Base-by-base conservation (phyloP, 2,888 invertebrate species). In the Leuctra nigra region DNA sequence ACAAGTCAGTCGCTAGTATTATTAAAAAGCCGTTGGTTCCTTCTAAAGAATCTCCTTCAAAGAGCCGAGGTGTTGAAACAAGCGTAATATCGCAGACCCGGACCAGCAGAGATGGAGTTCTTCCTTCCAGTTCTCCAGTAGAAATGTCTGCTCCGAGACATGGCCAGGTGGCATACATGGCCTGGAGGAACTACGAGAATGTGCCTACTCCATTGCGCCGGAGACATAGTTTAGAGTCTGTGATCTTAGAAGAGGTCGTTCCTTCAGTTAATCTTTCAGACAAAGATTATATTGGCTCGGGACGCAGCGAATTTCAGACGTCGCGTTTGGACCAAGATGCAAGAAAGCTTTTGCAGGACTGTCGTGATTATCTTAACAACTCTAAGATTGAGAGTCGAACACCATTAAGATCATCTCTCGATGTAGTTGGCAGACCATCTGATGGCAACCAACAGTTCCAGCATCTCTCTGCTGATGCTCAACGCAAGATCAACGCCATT, bases 401-500 rank as follows among this genome's bases (percentile, higher is more conserved):
- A 16, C 22, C 23, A 6, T 9, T 14, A 22, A 13, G 33, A 20
- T 41, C 25, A 14, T 20, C 23, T 1, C 9, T 16, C 13, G 46
- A 18, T n/a, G 38, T 14, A 13, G 50, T 33, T 7, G 4, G 20
- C 22, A 38, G 38, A 25, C 23, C 46, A 24, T 39, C 22, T 11
- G 14, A 13, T 1, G 38, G 25, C 29, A 38, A 53, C 16, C 25
- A 55, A 16, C 44, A 54, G 24, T 52, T 57, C 33, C 59, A 61
- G 35, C 44, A 54, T 47, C 47, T 61, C 6, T 24, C 59, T 9
- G 44, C 46, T 13, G 63, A 61, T 33, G 56, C 61, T 22, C 63
- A 64, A 24, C 54, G 62, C 22, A 66, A 64, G 56, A 61, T 64
- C 4, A 64, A 63, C 48, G 59, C 64, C 1, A 60, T 65, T 25